Conservation (phyloP, 2,113 vertebrate species). For the Anolis sagrei region DNA sequence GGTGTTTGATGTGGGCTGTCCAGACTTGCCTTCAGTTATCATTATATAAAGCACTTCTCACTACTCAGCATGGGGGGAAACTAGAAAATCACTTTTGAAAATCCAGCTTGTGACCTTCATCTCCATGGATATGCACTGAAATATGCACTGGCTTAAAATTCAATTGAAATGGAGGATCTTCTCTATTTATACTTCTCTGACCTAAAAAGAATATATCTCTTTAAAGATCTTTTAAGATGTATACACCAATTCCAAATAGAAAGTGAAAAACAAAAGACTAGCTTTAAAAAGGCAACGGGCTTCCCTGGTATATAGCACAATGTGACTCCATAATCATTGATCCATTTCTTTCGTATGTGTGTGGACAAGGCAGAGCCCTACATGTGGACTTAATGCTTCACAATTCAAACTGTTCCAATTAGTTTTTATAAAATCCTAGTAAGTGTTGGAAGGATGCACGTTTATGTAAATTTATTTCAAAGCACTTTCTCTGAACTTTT, state of each 20-base stretch:
- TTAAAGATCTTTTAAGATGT: neutral
- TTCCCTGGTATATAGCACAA: neutral
- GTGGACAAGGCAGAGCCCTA: too few relatives aligned
- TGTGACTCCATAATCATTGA: neutral
- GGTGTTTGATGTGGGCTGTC: neutral
- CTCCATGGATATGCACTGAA: neutral
- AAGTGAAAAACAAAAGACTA: neutral
- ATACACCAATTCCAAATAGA: neutral
- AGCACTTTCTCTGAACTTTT: too few relatives aligned
- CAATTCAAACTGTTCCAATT: too few relatives aligned
- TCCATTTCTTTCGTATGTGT: too few relatives aligned
- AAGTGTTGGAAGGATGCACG: too few relatives aligned
- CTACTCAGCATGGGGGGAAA: neutral
- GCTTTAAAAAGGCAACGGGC: neutral
- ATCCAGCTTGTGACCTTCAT: neutral
- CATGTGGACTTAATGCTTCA: too few relatives aligned
- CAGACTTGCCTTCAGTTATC: neutral
- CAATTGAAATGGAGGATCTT: neutral
- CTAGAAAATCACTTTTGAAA: neutral
- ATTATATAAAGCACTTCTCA: neutral
- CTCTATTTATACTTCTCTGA: neutral
- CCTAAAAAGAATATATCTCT: neutral
- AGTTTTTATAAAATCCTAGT: too few relatives aligned
- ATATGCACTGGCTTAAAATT: neutral
- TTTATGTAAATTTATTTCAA: too few relatives aligned